A percentile compares a stretch with the other conserved stretches of the same genome.
Conservation (phyloP, 2,888 invertebrate species). For the Spialia ferax region DNA sequence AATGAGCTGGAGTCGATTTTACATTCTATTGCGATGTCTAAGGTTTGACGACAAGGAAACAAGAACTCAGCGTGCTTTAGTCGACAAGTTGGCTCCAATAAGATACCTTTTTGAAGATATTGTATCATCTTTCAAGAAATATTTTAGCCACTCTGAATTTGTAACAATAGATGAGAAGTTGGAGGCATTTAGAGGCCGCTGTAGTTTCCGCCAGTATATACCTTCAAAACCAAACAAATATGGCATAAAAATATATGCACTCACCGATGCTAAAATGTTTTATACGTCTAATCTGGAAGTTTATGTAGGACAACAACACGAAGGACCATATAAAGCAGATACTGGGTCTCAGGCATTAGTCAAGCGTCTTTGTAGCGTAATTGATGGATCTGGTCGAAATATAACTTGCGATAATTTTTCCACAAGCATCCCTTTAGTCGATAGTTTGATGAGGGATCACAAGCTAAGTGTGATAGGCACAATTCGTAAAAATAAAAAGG, state of each 20-base stretch:
- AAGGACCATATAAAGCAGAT: background rate
- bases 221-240: slow-evolving; percentile 47
- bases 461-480: slow-evolving; percentile 33
- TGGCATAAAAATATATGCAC: slow-evolving; percentile 46
- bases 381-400: slow-evolving; percentile 4
- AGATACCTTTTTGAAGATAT: slow-evolving; percentile 43
- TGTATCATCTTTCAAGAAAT: slow-evolving; percentile 42
- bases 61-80: slow-evolving; percentile 20
- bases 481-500: slow-evolving; percentile 38
- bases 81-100: slow-evolving; percentile 45
- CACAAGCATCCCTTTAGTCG: slow-evolving; percentile 7
- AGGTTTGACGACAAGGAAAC: slow-evolving; percentile 40
- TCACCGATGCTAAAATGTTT: slow-evolving; percentile 46
- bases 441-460: background rate
- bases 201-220: slow-evolving; percentile 42
- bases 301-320: slow-evolving; percentile 14
- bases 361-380: background rate
- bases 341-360: slow-evolving; percentile 5
- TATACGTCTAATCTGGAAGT: slow-evolving; percentile 43
- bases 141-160: slow-evolving; percentile 42
- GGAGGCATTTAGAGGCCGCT: slow-evolving; percentile 43
- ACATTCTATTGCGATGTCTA: slow-evolving; percentile 40
- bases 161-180: slow-evolving; percentile 45
- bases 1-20: slow-evolving; percentile 40
- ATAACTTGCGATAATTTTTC: slow-evolving; percentile 7